These are phyloP conservation scores for Leptinotarsa peninsularis DNA, from an alignment of 2,888 invertebrate genomes.

Conservation along the genomic window DNA sequence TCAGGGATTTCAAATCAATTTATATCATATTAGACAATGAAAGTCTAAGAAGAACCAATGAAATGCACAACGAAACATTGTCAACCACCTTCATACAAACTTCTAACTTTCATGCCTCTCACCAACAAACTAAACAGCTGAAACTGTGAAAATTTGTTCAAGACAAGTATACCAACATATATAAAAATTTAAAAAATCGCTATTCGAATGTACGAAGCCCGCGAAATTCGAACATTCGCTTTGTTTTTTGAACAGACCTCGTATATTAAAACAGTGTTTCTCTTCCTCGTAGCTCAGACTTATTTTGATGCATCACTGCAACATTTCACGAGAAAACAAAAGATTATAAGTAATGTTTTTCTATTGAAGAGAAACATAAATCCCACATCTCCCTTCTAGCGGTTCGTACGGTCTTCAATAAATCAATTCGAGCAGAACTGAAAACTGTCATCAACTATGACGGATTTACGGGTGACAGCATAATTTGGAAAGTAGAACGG, in stretches of 20 bases:
- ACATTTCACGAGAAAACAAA: slow-evolving; percentile 11
- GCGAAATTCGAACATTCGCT: background rate
- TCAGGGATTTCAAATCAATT: too few species aligned
- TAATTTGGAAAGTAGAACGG: slow-evolving; percentile 49
- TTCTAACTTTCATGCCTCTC: too few species aligned
- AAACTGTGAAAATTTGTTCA: too few species aligned
- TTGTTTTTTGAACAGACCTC: background rate
- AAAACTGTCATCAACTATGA: slow-evolving; percentile 52
- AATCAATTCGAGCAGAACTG: slow-evolving; percentile 50
- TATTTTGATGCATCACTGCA: slow-evolving; percentile 14
- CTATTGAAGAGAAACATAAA: background rate
- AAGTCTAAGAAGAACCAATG: too few species aligned
- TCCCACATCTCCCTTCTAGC: slow-evolving; percentile 7
- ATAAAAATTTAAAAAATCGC: too few species aligned
- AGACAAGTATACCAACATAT: too few species aligned
- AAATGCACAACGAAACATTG: too few species aligned
- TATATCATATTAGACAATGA: too few species aligned
- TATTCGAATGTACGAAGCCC: too few species aligned
- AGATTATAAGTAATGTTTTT: slow-evolving; percentile 10
- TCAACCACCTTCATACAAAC: too few species aligned
- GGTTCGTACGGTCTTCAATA: slow-evolving; percentile 47
- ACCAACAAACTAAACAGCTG: too few species aligned
- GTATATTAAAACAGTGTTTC: background rate
- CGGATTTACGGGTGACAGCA: slow-evolving; percentile 53
- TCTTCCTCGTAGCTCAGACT: background rate